These are phyloP conservation scores for Mareca penelope DNA, from an alignment of 2,797 vertebrate species.

Conservation along the genomic window DNA sequence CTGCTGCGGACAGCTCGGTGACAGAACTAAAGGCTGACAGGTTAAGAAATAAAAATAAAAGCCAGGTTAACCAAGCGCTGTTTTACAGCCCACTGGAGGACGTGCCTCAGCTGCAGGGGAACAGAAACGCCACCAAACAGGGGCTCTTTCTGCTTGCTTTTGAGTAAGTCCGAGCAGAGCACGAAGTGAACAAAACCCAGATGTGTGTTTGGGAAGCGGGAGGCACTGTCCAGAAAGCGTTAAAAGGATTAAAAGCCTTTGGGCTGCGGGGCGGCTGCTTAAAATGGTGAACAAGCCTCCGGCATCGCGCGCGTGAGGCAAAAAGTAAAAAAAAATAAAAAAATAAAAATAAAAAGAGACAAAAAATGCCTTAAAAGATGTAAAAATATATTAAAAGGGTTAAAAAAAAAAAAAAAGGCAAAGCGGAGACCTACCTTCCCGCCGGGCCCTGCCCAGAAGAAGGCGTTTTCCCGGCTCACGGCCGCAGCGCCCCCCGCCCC, in stretches of 20 bases:
- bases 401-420: neutral
- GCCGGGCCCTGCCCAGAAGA: conserved; percentile 53
- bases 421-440: conserved; percentile 39
- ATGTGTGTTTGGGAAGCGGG: too few relatives aligned
- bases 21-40: neutral
- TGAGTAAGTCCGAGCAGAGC: neutral
- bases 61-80: neutral
- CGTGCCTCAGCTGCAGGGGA: neutral
- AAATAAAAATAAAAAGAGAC: neutral
- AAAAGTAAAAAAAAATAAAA: neutral
- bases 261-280: neutral
- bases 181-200: neutral
- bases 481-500: too few relatives aligned
- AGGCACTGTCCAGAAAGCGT: too few relatives aligned
- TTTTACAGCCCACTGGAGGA: neutral
- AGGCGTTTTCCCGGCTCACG: conserved; percentile 49
- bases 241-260: neutral
- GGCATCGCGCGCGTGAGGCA: fast-evolving
- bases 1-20: fast-evolving
- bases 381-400: fast-evolving
- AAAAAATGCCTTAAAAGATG: neutral
- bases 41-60: neutral
- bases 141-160: neutral
- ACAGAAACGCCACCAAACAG: neutral
- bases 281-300: neutral